Evolutionary conservation across 1,140 invertebrate genomes (phyloP).

Genomic region (Drosophila sp.): DNA sequence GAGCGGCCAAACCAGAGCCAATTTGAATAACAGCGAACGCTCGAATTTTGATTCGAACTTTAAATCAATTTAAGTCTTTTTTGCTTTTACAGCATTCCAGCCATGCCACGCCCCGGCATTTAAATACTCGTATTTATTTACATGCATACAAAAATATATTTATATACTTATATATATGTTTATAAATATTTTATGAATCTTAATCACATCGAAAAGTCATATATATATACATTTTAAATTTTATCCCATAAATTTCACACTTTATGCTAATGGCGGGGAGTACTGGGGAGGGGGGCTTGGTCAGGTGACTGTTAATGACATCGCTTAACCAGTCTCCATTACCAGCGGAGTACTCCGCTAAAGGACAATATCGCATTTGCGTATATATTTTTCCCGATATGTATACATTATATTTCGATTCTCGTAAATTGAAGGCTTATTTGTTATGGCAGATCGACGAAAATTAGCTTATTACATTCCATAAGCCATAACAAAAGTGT

Average conservation of each 20-base stretch:
- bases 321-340: slow-evolving; percentile 51
- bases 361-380: slow-evolving; percentile 50
- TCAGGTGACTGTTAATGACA: slow-evolving; percentile 53
- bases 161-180: background rate
- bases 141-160: background rate
- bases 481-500: slow-evolving; percentile 50
- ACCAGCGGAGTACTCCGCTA: slow-evolving; percentile 39
- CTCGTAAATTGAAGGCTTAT: slow-evolving; percentile 51
- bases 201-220: slow-evolving; percentile 51
- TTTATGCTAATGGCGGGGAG: slow-evolving; percentile 50
- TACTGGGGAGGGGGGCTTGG: background rate
- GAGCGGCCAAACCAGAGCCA: slow-evolving; percentile 34
- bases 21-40: slow-evolving; percentile 64
- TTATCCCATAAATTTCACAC: slow-evolving; percentile 57
- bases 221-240: slow-evolving; percentile 55
- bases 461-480: slow-evolving; percentile 65
- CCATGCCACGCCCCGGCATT: slow-evolving; percentile 35
- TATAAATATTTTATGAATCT: slow-evolving; percentile 42
- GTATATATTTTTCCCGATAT: slow-evolving; percentile 31
- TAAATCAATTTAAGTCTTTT: slow-evolving; percentile 66
- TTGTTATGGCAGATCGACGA: slow-evolving; percentile 27
- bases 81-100: slow-evolving; percentile 38
- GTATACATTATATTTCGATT: slow-evolving; percentile 29
- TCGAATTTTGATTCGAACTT: slow-evolving; percentile 35
- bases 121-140: background rate